phyloP scores from a whole-genome alignment of 2,888 invertebrate genomes.

The Dorcus parallelipipedus region DNA sequence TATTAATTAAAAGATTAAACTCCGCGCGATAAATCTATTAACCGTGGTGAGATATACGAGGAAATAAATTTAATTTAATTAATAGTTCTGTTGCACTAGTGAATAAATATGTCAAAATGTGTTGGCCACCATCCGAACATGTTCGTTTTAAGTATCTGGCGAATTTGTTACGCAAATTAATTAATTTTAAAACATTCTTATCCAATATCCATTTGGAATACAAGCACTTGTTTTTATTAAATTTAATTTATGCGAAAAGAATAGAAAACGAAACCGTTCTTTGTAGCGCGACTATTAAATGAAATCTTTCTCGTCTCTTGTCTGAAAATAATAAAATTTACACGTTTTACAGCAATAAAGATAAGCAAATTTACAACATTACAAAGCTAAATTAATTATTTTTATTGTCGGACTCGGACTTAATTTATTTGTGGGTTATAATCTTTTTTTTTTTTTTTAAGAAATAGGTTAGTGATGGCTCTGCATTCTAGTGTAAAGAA shows the following conservation, averaged over 20 bases:
- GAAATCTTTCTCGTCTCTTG: too few relatives aligned
- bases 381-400: neutral
- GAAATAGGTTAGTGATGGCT: neutral
- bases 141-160: too few relatives aligned
- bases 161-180: too few relatives aligned
- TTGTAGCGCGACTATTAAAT: too few relatives aligned
- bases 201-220: too few relatives aligned
- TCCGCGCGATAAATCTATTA: slow-evolving; percentile 1
- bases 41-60: neutral
- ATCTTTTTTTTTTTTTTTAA: neutral
- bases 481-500: slow-evolving; percentile 13
- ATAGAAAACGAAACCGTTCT: too few relatives aligned
- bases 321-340: too few relatives aligned
- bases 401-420: neutral
- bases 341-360: neutral
- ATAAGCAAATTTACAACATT: neutral
- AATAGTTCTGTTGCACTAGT: neutral
- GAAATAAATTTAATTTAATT: slow-evolving; percentile 2
- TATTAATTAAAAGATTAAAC: slow-evolving; percentile 2
- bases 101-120: neutral
- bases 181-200: too few relatives aligned
- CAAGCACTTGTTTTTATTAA: too few relatives aligned
- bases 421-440: neutral
- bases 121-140: too few relatives aligned
- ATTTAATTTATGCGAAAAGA: too few relatives aligned